Percentiles rank a stretch among this genome's conserved stretches.
phyloP scores from a whole-genome alignment of 2,113 vertebrate species.

The Semicossyphus pulcher region DNA sequence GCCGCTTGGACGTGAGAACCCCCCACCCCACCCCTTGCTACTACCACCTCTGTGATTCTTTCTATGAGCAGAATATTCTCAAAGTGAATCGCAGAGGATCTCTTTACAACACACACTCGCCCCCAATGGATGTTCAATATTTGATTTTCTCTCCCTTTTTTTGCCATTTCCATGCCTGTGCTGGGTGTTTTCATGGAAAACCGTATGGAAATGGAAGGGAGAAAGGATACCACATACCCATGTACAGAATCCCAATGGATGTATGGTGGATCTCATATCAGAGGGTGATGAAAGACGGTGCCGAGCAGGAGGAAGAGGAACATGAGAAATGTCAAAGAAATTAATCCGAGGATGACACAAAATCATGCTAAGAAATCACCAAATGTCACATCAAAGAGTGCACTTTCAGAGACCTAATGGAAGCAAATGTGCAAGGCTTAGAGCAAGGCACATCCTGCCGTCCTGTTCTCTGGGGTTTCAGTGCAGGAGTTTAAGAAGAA shows the following conservation, averaged over 20 bases:
- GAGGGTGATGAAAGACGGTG: background rate
- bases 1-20: slow-evolving; percentile 65
- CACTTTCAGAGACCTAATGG: slow-evolving; percentile 16
- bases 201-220: slow-evolving; percentile 35
- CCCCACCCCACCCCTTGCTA: slow-evolving; percentile 37
- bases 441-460: slow-evolving; percentile 19
- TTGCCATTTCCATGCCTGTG: slow-evolving; percentile 50
- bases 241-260: slow-evolving; percentile 27
- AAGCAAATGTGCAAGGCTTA: slow-evolving; percentile 21
- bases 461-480: slow-evolving; percentile 33
- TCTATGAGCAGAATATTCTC: slow-evolving; percentile 72
- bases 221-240: slow-evolving; percentile 17
- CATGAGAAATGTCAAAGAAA: slow-evolving; percentile 6
- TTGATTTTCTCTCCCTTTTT: slow-evolving; percentile 59
- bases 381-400: slow-evolving; percentile 23
- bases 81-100: slow-evolving; percentile 73
- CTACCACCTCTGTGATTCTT: slow-evolving; percentile 50
- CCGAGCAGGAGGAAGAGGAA: background rate
- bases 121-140: slow-evolving; percentile 73
- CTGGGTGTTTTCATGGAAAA: slow-evolving; percentile 39
- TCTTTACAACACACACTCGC: slow-evolving; percentile 56
- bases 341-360: slow-evolving; percentile 22
- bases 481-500: slow-evolving; percentile 43
- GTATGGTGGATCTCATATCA: background rate
- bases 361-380: slow-evolving; percentile 11